Evolutionary conservation across 2,113 vertebrate species (phyloP), one percentile per base, ranked within the genome.

Genomic region (Gavia stellata): DNA sequence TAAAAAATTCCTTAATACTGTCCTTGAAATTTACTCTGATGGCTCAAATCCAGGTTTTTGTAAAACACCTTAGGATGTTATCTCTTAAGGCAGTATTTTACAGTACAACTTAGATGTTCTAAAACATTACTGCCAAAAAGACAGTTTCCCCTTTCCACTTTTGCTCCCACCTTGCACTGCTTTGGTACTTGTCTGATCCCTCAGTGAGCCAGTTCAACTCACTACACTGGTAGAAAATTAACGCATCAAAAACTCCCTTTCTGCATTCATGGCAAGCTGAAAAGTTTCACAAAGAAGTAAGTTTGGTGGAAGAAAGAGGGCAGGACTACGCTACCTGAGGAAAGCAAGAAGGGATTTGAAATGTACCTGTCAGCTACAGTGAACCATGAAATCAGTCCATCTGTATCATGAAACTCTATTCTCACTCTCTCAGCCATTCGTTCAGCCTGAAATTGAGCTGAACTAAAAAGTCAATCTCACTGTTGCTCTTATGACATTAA

Each of bases 221-320:
- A 49, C 15, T 55, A 31, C 86, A 80, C 20, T 70, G 20, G 14
- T 3, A 70, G 50, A 68, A 80, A 75, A 93, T 50, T 28, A 84
- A 79, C 12, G 20, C 18, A 61, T 29, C 6, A 29, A 40, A 40
- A n/a, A 3, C 0, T 0, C 29, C 8, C 29, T 67, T 78, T 53
- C n/a, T 68, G 38, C 55, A 83, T 17, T 38, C 36, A 52, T 3
- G 58, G 45, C 19, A 81, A 53, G 31, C 26, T 74, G 44, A 63
- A 62, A 86, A 28, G 31, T 65, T 87, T 68, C 44, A 53, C 55
- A 55, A 34, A 58, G 71, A 78, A 78, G 36, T 38, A 82, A 86
- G 33, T 19, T 4, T 63, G 42, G 4, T 38, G n/a, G 53, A 58
- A 78, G 19, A 52, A 56, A 62, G 23, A 52, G 15, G 19, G 38